Evolutionary conservation across 1,140 invertebrate species (phyloP), one percentile per base, ranked within the genome.

Genomic region (Drosophila busckii): DNA sequence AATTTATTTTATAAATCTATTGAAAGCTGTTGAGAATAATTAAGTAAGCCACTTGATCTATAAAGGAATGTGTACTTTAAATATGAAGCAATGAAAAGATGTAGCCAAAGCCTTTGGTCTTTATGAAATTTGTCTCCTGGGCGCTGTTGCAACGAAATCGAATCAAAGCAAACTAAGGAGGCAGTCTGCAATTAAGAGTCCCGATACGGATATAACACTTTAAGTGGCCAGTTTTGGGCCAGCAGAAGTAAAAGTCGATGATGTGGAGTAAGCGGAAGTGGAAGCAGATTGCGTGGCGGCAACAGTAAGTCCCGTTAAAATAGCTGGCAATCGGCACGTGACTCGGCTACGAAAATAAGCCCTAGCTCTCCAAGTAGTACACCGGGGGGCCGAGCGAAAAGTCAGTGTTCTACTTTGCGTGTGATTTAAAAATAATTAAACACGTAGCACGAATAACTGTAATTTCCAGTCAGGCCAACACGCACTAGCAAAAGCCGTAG

Each of bases 351-450:
- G 12, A 65, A 68, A 82, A 58, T 60, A 63, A 56, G 44, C 38
- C 19, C 35, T 46, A 20, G 6, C 12, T 23, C n/a, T n/a, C n/a
- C n/a, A n/a, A n/a, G n/a, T n/a, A n/a, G n/a, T n/a, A n/a, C n/a
- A 5, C 5, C 13, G 9, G n/a, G 6, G 23, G 12, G 12, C 22
- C 32, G 49, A 10, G 17, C 23, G 19, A 4, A 23, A 41, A 17
- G 32, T 55, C 10, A 28, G 29, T 49, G 64, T 35, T 31, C 7
- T 58, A 63, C 60, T 52, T 66, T 67, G 63, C 63, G 58, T 70
- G 76, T 83, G 75, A 82, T 82, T 82, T 82, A 83, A 82, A 82
- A 82, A 83, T 82, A 82, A 82, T 82, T 82, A 82, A 82, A 82
- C 75, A 82, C 75, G 75, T 82, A 82, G 70, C 66, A 42, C 76